Evolutionary conservation across 2,113 vertebrate genomes (phyloP).

Genomic region (Irena cyanogastra): DNA sequence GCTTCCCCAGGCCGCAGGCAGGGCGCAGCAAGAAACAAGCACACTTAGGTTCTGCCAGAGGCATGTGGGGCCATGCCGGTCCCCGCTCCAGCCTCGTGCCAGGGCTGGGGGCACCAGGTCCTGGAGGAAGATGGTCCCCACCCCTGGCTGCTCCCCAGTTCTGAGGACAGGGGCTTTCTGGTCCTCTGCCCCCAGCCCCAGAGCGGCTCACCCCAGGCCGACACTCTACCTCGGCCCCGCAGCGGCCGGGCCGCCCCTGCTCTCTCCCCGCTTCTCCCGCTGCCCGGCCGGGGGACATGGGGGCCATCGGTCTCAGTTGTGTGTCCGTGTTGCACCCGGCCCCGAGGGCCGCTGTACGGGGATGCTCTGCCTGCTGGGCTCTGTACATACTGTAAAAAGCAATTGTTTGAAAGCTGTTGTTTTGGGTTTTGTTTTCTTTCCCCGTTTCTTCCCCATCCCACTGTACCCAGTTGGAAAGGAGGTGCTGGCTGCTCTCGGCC

Average conservation of each 20-base stretch:
- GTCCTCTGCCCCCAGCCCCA: slow-evolving; percentile 28
- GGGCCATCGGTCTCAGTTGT: not conserved
- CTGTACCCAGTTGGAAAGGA: slow-evolving; percentile 25
- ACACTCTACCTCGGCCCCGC: slow-evolving; percentile 19
- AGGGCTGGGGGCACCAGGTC: not conserved
- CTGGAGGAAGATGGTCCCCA: not conserved
- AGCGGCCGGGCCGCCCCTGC: not conserved
- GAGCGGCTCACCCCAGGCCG: not conserved
- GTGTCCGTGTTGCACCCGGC: slow-evolving; percentile 49
- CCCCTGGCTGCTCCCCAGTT: not conserved
- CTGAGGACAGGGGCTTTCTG: slow-evolving; percentile 45
- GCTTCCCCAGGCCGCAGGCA: not conserved
- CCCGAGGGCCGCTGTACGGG: slow-evolving; percentile 44
- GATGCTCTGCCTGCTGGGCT: slow-evolving; percentile 63
- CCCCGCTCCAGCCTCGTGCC: accelerated
- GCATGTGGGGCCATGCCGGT: accelerated
- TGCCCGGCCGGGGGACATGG: not conserved
- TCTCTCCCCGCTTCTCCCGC: not conserved
- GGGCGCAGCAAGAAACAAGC: not conserved
- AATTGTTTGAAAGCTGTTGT: slow-evolving; percentile 85
- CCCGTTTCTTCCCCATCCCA: not conserved
- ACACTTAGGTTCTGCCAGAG: slow-evolving; percentile 12
- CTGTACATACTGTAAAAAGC: slow-evolving; percentile 97
- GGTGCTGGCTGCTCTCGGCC: not conserved
- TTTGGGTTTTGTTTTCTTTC: slow-evolving; percentile 68